A percentile compares a stretch with the other conserved stretches of the same genome.
Evolutionary conservation across 2,113 vertebrate genomes (phyloP).

Genomic region (Triplophysa dalaica): DNA sequence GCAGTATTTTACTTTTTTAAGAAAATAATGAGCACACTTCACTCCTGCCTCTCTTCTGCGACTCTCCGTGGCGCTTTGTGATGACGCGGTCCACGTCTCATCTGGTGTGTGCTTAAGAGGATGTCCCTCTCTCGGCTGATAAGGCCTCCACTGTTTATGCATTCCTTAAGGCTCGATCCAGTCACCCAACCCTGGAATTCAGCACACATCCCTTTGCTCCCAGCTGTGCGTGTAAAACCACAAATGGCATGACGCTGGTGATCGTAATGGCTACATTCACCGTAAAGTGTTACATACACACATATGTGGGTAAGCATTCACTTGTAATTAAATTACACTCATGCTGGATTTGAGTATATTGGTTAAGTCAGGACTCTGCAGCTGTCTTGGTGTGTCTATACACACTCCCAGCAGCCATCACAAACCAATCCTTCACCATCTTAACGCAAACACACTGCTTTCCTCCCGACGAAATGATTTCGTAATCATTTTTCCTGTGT

Average conservation of each 20-base stretch:
- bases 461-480: background rate
- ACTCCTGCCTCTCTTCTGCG: constrained; percentile 9
- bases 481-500: background rate
- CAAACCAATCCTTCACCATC: background rate
- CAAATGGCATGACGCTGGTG: constrained; percentile 16
- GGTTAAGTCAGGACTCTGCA: constrained; percentile 24
- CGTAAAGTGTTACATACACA: background rate
- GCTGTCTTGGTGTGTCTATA: constrained; percentile 35
- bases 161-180: constrained; percentile 72
- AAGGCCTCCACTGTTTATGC: constrained; percentile 69
- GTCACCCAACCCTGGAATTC: constrained; percentile 66
- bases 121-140: constrained; percentile 51
- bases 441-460: background rate
- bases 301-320: background rate
- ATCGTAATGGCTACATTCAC: background rate
- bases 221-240: constrained; percentile 35
- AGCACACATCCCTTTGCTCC: constrained; percentile 44
- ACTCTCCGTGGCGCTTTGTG: constrained; percentile 27
- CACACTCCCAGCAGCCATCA: background rate
- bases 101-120: constrained; percentile 45
- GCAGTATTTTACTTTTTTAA: background rate
- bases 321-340: constrained; percentile 64
- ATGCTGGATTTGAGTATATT: constrained; percentile 42
- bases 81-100: constrained; percentile 49
- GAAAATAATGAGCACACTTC: background rate